Conservation (phyloP, 1,140 invertebrate species). For the Gryllus bimaculatus region DNA sequence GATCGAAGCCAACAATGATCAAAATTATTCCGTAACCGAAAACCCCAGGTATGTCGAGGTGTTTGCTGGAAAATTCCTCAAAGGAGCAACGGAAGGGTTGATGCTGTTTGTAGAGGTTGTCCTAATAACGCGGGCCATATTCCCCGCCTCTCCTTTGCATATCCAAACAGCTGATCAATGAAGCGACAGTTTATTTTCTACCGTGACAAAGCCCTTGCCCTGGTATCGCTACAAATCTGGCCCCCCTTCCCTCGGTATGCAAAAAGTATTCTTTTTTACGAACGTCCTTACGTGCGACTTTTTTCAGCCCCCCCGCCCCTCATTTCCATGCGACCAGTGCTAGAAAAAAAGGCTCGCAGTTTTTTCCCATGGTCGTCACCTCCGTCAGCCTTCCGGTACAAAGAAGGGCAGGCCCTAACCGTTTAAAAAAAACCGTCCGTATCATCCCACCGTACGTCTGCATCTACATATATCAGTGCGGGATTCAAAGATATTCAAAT, state of each 20-base stretch:
- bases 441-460: not conserved
- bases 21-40: not conserved
- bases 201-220: not conserved
- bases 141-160: not conserved
- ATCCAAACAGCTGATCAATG: constrained; percentile 1
- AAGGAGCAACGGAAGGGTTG: not conserved
- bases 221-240: not conserved
- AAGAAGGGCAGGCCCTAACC: not conserved
- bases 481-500: constrained; percentile 1
- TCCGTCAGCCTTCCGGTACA: not conserved
- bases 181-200: not conserved
- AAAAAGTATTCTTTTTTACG: constrained; percentile 2
- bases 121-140: not conserved
- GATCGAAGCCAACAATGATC: not conserved
- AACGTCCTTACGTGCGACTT: not conserved
- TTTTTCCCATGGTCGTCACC: not conserved
- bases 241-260: not conserved
- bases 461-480: not conserved
- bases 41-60: not conserved
- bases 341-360: not conserved
- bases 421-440: constrained; percentile 1
- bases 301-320: not conserved
- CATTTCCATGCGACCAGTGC: not conserved
- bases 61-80: not conserved
- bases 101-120: not conserved